Percentiles rank a stretch among this genome's conserved stretches.
phyloP scores from a whole-genome alignment of 2,888 invertebrate genomes.

The Catocala nupta region DNA sequence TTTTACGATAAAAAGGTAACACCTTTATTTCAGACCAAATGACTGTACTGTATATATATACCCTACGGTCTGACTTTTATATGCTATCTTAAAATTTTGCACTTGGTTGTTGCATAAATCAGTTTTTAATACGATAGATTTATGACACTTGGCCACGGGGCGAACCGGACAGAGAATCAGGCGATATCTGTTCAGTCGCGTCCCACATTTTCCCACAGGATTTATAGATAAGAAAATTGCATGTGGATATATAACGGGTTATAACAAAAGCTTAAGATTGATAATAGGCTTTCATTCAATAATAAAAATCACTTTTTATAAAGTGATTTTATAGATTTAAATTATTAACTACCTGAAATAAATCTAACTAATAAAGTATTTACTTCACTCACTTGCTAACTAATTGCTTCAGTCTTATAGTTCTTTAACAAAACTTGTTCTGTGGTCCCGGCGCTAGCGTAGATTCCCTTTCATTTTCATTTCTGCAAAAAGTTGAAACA shows the following conservation, averaged over 20 bases:
- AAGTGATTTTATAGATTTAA: not conserved
- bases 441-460: too few species aligned
- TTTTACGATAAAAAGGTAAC: too few species aligned
- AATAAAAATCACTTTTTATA: not conserved
- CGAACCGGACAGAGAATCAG: constrained; percentile 48
- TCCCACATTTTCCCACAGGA: constrained; percentile 47
- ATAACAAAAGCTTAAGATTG: constrained; percentile 25
- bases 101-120: constrained; percentile 52
- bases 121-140: constrained; percentile 62
- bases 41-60: too few species aligned
- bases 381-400: too few species aligned
- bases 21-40: too few species aligned
- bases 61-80: not conserved
- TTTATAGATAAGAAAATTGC: constrained; percentile 48
- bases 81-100: not conserved
- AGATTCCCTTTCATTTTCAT: too few species aligned
- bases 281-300: constrained; percentile 19
- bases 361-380: too few species aligned
- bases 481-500: too few species aligned
- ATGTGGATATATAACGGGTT: constrained; percentile 41
- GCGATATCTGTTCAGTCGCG: constrained; percentile 53
- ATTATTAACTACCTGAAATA: too few species aligned
- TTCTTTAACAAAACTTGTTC: too few species aligned
- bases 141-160: constrained; percentile 50
- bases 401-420: too few species aligned